These are phyloP conservation scores for Remorina albescens DNA, from an alignment of 2,797 vertebrate species.

Conservation along the genomic window DNA sequence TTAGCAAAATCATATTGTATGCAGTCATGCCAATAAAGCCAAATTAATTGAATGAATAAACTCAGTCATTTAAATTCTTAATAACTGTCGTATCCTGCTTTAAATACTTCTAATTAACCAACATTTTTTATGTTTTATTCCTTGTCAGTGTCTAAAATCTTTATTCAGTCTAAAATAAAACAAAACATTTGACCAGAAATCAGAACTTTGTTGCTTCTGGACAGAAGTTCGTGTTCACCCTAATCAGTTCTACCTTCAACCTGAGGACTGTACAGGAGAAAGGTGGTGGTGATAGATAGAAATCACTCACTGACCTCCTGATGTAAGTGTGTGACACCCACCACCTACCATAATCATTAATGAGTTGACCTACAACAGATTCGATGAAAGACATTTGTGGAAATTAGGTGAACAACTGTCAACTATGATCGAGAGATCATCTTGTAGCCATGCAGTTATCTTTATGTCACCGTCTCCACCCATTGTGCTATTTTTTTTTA, in stretches of 20 bases:
- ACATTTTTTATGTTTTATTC: no score
- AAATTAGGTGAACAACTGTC: background rate
- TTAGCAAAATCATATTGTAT: no score
- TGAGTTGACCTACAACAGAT: conserved; percentile 18
- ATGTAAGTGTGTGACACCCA: background rate
- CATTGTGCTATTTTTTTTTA: rapidly evolving
- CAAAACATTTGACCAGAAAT: no score
- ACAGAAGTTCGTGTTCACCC: background rate
- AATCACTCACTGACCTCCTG: background rate
- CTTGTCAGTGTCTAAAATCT: no score
- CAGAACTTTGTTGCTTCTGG: background rate
- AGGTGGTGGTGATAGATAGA: background rate
- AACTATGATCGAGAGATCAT: background rate
- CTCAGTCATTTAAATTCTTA: no score
- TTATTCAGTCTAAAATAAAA: no score
- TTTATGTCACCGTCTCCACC: background rate
- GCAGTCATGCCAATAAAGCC: no score
- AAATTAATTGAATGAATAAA: no score
- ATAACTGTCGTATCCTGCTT: no score
- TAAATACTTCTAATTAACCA: no score
- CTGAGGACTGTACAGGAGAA: background rate
- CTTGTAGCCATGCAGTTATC: background rate
- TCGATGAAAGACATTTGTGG: background rate
- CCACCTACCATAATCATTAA: background rate
- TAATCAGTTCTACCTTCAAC: conserved; percentile 12